These are phyloP conservation scores for Anser cygnoides DNA, from an alignment of 2,113 vertebrate species.

Conservation along the genomic window DNA sequence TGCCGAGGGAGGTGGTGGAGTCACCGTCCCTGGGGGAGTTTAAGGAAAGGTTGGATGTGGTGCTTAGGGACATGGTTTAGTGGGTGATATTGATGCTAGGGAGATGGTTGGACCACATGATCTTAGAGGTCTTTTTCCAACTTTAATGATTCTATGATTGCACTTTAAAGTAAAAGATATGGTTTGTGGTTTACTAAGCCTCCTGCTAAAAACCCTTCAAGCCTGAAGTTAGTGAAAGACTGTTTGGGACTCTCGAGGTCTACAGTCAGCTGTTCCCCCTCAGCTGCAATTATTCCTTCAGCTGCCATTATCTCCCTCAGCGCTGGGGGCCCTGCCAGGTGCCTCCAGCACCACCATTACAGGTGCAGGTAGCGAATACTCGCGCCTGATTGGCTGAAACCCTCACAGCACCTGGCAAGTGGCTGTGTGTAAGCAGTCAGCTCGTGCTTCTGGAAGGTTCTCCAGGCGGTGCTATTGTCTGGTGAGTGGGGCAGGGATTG, in stretches of 20 bases:
- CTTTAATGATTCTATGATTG: not conserved
- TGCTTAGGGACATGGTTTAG: too few species aligned
- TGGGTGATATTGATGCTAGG: too few species aligned
- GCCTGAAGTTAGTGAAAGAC: not conserved
- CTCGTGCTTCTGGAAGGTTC: not conserved
- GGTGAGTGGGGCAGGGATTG: fast-evolving
- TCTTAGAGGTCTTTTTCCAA: too few species aligned
- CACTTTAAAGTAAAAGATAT: not conserved
- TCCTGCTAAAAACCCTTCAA: not conserved
- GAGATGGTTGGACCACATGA: too few species aligned
- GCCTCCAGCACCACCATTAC: too few species aligned
- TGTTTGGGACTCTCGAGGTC: not conserved
- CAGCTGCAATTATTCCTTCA: too few species aligned
- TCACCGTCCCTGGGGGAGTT: too few species aligned
- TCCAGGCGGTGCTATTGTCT: fast-evolving
- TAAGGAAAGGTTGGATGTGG: too few species aligned
- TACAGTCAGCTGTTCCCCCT: not conserved
- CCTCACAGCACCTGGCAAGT: fast-evolving
- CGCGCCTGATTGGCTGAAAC: fast-evolving
- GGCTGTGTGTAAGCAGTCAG: fast-evolving
- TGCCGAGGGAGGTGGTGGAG: too few species aligned
- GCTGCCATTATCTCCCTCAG: fast-evolving
- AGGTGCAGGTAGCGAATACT: fast-evolving
- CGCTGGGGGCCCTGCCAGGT: fast-evolving
- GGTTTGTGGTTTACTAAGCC: not conserved